These are phyloP conservation scores for Odontomyia ornata DNA, from an alignment of 2,888 invertebrate species.

Conservation along the genomic window DNA sequence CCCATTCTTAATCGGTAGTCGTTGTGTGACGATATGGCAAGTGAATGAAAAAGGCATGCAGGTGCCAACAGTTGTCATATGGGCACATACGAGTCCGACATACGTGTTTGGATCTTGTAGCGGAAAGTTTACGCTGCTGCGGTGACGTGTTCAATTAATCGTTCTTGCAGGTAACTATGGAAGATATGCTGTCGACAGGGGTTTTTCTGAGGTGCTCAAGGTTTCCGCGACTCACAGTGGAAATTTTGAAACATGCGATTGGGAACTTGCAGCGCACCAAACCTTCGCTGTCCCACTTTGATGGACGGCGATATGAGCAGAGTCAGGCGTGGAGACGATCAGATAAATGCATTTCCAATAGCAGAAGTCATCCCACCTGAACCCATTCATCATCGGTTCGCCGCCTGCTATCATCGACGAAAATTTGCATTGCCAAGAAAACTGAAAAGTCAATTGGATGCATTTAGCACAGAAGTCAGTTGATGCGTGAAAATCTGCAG, in stretches of 20 bases:
- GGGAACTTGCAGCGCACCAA: too few species aligned
- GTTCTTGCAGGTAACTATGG: background rate
- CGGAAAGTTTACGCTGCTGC: background rate
- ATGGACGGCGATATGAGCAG: too few species aligned
- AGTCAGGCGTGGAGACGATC: too few species aligned
- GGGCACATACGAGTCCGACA: too few species aligned
- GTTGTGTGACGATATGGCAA: background rate
- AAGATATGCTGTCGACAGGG: background rate
- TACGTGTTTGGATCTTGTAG: background rate
- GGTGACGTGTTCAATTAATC: background rate
- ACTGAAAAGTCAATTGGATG: conserved; percentile 2
- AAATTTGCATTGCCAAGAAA: background rate
- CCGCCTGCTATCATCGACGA: background rate
- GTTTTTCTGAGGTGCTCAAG: too few species aligned
- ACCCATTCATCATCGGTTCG: background rate
- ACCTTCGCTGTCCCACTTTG: too few species aligned
- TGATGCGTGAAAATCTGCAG: conserved; percentile 21
- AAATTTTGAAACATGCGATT: too few species aligned
- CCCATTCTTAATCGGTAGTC: background rate
- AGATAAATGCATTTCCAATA: too few species aligned
- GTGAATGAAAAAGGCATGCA: background rate
- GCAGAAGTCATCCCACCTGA: too few species aligned
- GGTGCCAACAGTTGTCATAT: too few species aligned
- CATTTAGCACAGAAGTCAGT: conserved; percentile 22
- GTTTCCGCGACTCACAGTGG: too few species aligned